Evolutionary conservation across 1,140 invertebrate genomes (phyloP).

Genomic region (Drosophila kepulauana): DNA sequence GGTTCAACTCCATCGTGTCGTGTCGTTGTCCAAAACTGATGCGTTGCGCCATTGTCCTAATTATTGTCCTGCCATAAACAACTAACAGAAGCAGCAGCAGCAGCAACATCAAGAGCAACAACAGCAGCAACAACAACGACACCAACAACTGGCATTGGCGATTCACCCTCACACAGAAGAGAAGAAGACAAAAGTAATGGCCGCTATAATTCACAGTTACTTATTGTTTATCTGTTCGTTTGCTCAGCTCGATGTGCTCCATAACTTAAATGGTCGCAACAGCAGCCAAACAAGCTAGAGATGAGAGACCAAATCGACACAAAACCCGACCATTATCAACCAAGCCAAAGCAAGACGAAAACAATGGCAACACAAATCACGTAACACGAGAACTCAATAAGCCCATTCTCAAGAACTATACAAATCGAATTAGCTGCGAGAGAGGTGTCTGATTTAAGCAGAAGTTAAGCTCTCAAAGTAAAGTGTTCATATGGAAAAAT

Average conservation of each 20-base stretch:
- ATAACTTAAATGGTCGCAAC: conserved; percentile 66
- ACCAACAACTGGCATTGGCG: conserved; percentile 24
- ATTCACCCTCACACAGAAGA: conserved; percentile 44
- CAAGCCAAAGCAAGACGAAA: background rate
- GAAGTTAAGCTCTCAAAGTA: background rate
- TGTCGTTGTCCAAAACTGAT: conserved; percentile 48
- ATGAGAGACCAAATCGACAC: background rate
- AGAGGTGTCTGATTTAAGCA: background rate
- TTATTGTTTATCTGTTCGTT: conserved; percentile 83
- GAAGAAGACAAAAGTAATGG: conserved; percentile 71
- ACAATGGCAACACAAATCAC: conserved; percentile 11
- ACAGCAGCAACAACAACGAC: conserved; percentile 18
- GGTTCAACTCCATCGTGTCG: conserved; percentile 33
- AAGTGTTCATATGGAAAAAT: background rate
- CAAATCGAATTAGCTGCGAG: background rate
- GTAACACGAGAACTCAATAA: conserved; percentile 26
- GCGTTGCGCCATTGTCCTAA: conserved; percentile 68
- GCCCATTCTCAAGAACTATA: background rate
- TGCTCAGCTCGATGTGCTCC: conserved; percentile 74
- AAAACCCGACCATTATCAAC: background rate
- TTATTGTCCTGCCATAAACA: conserved; percentile 81
- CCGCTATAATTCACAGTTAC: conserved; percentile 84
- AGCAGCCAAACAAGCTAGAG: conserved; percentile 31
- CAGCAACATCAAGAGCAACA: conserved; percentile 24
- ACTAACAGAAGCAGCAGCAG: conserved; percentile 45